Percentiles rank a stretch among this genome's conserved stretches.
These are phyloP conservation scores for Galbula dea DNA, from an alignment of 2,113 vertebrate species.

Conservation along the genomic window DNA sequence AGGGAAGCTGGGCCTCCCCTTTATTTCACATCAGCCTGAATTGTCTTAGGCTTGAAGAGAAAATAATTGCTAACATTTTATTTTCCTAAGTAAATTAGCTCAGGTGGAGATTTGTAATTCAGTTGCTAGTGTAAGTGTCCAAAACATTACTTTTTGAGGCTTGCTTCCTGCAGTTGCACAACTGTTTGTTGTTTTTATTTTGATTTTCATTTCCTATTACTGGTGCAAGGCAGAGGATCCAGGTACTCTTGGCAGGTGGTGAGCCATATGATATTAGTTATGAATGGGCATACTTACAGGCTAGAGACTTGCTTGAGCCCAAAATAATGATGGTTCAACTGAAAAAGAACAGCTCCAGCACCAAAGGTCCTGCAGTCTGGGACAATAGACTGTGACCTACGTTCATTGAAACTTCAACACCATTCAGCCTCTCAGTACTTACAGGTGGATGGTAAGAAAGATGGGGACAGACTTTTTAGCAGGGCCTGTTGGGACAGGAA, in stretches of 20 bases:
- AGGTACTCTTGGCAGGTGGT: neutral
- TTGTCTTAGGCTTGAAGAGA: neutral
- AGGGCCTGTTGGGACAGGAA: no score
- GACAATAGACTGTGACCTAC: rapidly evolving
- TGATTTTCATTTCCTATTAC: neutral
- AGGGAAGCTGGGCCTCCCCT: neutral
- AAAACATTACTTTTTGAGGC: neutral
- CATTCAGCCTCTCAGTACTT: no score
- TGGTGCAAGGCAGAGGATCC: neutral
- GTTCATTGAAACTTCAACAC: neutral
- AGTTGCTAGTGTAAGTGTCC: neutral
- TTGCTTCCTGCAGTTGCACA: neutral
- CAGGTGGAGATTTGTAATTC: neutral
- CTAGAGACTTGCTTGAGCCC: neutral
- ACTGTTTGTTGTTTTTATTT: neutral
- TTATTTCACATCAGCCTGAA: neutral
- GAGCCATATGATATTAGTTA: neutral
- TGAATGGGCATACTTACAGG: neutral
- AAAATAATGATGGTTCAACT: neutral
- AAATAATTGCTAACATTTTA: neutral
- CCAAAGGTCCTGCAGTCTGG: neutral
- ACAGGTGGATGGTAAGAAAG: no score
- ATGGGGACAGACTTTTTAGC: no score
- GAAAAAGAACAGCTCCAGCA: neutral
- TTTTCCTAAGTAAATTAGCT: neutral